Conservation (phyloP, 2,888 invertebrate species). For the Thysanoteuthis rhombus region DNA sequence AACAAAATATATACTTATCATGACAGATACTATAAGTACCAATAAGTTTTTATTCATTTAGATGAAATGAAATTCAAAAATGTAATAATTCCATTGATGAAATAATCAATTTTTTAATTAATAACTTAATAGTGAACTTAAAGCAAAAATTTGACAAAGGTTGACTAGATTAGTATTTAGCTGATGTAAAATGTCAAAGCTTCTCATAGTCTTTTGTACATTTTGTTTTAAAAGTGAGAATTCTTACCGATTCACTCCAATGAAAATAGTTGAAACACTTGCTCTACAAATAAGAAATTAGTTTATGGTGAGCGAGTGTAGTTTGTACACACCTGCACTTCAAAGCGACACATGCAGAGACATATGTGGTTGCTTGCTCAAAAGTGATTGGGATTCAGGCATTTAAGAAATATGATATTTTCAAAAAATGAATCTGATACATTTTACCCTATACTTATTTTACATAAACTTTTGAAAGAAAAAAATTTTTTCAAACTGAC, state of each 20-base stretch:
- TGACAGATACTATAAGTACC: neutral
- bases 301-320: neutral
- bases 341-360: neutral
- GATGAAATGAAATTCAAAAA: neutral
- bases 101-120: neutral
- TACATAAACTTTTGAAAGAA: neutral
- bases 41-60: neutral
- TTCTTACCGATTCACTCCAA: constrained; percentile 12
- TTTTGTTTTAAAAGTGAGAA: neutral
- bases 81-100: neutral
- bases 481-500: neutral
- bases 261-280: neutral
- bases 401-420: neutral
- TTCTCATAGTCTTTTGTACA: neutral
- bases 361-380: neutral
- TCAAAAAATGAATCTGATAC: neutral
- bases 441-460: neutral
- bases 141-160: neutral
- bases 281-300: constrained; percentile 12
- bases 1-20: too few relatives aligned
- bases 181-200: neutral
- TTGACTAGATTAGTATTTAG: neutral
- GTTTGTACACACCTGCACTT: neutral
- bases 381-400: neutral
- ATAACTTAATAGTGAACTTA: neutral